A percentile compares a stretch with the other conserved stretches of the same genome.
Conservation (phyloP, 2,888 invertebrate species). For the Volucella zonaria region DNA sequence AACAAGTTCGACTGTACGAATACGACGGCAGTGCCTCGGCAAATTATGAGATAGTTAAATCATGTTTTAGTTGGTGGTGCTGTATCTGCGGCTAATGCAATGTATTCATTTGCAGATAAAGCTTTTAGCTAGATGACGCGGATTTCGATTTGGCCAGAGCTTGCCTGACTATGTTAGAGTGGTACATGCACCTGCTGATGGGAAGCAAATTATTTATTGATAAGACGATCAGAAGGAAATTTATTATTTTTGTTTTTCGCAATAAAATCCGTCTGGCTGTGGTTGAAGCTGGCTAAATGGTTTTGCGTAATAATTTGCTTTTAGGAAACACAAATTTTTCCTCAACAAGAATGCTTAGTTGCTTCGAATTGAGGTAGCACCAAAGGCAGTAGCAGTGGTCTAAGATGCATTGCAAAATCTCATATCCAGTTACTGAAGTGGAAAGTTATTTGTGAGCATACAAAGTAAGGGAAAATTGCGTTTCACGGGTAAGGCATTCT, state of each 20-base stretch:
- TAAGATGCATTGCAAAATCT: too few relatives aligned
- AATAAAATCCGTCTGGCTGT: constrained; percentile 22
- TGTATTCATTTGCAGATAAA: constrained; percentile 71
- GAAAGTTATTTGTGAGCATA: too few relatives aligned
- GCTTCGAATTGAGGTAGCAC: too few relatives aligned
- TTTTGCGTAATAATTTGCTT: constrained; percentile 16
- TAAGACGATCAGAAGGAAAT: constrained; percentile 58
- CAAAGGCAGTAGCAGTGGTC: too few relatives aligned
- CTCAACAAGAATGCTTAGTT: too few relatives aligned
- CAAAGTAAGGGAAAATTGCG: too few relatives aligned
- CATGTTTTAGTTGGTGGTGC: constrained; percentile 58
- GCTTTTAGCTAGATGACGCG: constrained; percentile 6
- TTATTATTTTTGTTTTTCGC: constrained; percentile 49
- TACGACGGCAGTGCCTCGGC: constrained; percentile 45
- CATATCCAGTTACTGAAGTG: too few relatives aligned
- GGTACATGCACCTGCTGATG: constrained; percentile 65
- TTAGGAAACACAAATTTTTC: background rate
- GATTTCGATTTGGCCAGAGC: constrained; percentile 27
- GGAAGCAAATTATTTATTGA: constrained; percentile 71
- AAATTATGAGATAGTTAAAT: constrained; percentile 74
- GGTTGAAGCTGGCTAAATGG: constrained; percentile 33
- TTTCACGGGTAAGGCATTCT: too few relatives aligned
- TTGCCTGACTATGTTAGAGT: background rate
- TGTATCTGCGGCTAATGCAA: constrained; percentile 70
- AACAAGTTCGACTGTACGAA: constrained; percentile 25